Base-by-base conservation (phyloP, 2,797 vertebrate genomes). In the Enteromius paludinosus region DNA sequence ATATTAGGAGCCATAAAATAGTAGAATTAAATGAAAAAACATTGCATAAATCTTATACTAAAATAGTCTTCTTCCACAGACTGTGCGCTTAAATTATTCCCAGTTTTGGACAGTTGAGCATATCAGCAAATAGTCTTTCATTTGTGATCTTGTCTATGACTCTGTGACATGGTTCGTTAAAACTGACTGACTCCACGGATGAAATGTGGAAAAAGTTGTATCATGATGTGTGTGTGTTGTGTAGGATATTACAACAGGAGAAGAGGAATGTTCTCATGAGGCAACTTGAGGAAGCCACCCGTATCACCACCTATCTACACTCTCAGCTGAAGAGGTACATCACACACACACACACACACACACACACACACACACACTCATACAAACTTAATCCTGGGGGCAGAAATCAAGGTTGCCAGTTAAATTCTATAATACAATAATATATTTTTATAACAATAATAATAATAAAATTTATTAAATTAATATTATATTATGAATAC, bases 231-330 rank as follows among this genome's bases (percentile, higher is more conserved):
- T 12, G 17, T 81, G 12, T 87, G 65, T 7, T 56, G 10, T 84
- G 20, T 93, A 95, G 93, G 92, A 93, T 96, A 86, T 91, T 96
- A 87, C 94, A 94, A 89, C 96, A 96, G 90, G 96, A 96, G 91
- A 99, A 99, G 93, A 97, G 95, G 91, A 98, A 97, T 69, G 95
- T 93, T 85, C 95, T 99, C 49, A 95, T 99, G 86, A 95, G 95
- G 90, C 97, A 98, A 86, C 94, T 99, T 88, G 97, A 99, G 92
- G 97, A 99, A 92, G 97, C 97, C 3, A 98, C 97, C 0, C 95
- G 96, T 79, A 93, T 98, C 92, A 95, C 96, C 56, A 98, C 97
- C 7, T 99, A 99, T 92, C 95, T 99, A 80, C 97, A 97, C 91
- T 96, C 97, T 54, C 98, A 99, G 92, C 94, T 99, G 76, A 98